Evolutionary conservation across 2,888 invertebrate genomes (phyloP), one percentile per base, ranked within the genome.

Genomic region (Shargacucullia verbasci): DNA sequence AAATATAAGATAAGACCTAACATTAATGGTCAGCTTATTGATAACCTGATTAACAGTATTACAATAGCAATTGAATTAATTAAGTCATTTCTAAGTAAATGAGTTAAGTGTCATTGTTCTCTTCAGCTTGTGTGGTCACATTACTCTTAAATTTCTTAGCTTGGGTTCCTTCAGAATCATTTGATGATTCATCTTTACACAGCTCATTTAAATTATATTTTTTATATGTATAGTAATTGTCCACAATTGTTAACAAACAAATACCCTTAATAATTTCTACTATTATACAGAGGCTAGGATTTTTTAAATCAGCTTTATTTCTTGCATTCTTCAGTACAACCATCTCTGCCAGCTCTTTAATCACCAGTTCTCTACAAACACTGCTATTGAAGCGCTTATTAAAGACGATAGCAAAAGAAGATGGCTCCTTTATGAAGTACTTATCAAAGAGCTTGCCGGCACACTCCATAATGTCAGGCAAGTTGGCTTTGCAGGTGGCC

Each of bases 131-230:
- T 40, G 82, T 61, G 11, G 70, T 70, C 48, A 80, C 68, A 73
- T 83, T 83, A 71, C 85, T 80, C 75, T 93, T 93, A 65, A 91
- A 88, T 73, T 92, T 92, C 79, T 94, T 94, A 1, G 93, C 89
- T 80, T 91, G 87, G 35, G 87, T 87, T 72, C 79, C 93, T 55
- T 89, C 93, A 2, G 81, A 67, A 59, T 93, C 93, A 76, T 86
- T 88, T n/a, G 73, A 59, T 34, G 81, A 46, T 41, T 93, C 92
- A 7, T 91, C 91, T 75, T 93, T 94, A 76, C 88, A 89, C 66
- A 95, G 81, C 86, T 98, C 97, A 60, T 96, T 87, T 59, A 98
- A 91, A 92, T 99, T 99, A 89, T 97, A 99, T 85, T 98, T 98
- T 76, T 96, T 97, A 83, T 95, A 96, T 67, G 95, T 95, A 78